These are phyloP conservation scores for Emydocephalus ijimae DNA, from an alignment of 2,113 vertebrate species.

Conservation along the genomic window DNA sequence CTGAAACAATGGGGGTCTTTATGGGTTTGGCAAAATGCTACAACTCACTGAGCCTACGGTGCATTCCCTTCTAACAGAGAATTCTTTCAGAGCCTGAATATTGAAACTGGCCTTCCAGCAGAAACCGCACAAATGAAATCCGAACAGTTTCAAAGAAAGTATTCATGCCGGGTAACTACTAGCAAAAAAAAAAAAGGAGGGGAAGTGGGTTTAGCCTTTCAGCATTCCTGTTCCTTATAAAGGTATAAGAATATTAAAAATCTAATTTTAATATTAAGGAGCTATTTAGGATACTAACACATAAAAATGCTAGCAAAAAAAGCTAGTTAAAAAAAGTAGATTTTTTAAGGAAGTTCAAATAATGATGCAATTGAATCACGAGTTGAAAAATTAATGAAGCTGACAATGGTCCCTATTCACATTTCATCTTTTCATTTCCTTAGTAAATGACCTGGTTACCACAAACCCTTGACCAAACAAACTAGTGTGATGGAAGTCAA, in stretches of 20 bases:
- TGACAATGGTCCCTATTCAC: conserved; percentile 3
- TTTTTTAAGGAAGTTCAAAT: conserved; percentile 19
- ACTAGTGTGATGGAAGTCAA: background rate
- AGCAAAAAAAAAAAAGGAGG: conserved; percentile 40
- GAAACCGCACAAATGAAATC: conserved; percentile 77
- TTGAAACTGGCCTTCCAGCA: conserved; percentile 53
- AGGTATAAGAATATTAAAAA: conserved; percentile 5
- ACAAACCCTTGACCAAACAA: conserved; percentile 27
- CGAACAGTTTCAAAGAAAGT: conserved; percentile 61
- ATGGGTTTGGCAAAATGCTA: conserved; percentile 20
- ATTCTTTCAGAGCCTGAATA: conserved; percentile 75
- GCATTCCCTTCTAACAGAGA: conserved; percentile 71
- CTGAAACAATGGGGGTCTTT: background rate
- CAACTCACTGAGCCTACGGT: conserved; percentile 50
- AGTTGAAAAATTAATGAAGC: conserved; percentile 25
- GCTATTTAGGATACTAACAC: conserved; percentile 5
- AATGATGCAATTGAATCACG: conserved; percentile 34
- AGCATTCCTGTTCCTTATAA: conserved; percentile 3
- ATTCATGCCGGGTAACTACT: conserved; percentile 57
- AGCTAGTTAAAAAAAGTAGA: background rate
- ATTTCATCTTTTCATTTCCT: background rate
- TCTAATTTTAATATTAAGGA: background rate
- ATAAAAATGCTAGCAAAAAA: conserved; percentile 12
- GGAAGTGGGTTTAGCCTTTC: background rate
- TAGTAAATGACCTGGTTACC: background rate